Evolutionary conservation across 2,888 invertebrate genomes (phyloP).

Genomic region (Clitarchus hookeri): DNA sequence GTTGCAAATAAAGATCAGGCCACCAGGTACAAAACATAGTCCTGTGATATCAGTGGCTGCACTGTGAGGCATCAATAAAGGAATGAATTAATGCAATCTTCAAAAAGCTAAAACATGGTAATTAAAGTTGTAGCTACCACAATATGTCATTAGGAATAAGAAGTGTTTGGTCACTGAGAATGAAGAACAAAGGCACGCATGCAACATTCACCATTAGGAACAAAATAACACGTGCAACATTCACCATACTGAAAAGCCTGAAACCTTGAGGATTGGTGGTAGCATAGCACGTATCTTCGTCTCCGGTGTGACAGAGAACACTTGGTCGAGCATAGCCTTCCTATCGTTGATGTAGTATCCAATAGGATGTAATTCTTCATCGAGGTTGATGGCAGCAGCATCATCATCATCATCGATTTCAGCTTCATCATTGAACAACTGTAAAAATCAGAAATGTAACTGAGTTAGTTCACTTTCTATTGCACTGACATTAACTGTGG

Average conservation of each 20-base stretch:
- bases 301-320: constrained; percentile 32
- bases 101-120: no score
- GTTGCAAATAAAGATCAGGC: no score
- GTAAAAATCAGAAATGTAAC: neutral
- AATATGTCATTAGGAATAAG: no score
- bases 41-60: no score
- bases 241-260: neutral
- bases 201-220: neutral
- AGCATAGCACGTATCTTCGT: constrained; percentile 35
- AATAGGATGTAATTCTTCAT: constrained; percentile 34
- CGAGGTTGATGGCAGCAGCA: constrained; percentile 19
- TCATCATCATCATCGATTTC: constrained; percentile 25
- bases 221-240: no score
- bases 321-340: constrained; percentile 34
- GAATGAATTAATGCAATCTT: no score
- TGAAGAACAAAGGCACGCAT: no score
- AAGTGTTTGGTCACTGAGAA: no score
- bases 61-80: no score
- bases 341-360: constrained; percentile 36
- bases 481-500: no score
- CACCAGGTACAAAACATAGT: no score
- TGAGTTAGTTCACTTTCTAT: neutral
- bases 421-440: neutral
- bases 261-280: constrained; percentile 34
- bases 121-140: no score